Base-by-base conservation (phyloP, 2,113 vertebrate species). In the Passer domesticus region DNA sequence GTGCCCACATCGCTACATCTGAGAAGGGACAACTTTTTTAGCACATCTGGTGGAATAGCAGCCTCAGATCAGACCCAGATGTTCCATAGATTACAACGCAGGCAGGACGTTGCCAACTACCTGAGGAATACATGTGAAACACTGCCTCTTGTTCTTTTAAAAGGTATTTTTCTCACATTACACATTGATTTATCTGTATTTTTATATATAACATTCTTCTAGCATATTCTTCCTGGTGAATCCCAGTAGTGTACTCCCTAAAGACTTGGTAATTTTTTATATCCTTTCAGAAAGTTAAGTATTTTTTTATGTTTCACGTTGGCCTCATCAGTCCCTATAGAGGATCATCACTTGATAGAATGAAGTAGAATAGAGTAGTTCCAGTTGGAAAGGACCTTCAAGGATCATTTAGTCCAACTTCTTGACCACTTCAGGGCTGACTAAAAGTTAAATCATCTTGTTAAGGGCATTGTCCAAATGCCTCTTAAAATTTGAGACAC, bases 251-350 rank as follows among this genome's bases (percentile, higher is more conserved):
- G 43, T 58, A 22, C 11, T 79, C 23, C 30, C 31, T 41, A 33
- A 89, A 44, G 28, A 56, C 2, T 2, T 60, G 11, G 0, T n/a
- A 2, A 3, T 1, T 66, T 86, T 83, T 77, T 58, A 7, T 46
- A 46, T 53, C 18, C 23, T 69, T 52, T 64, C 2, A 4, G 43
- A 59, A 58, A 74, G 10, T 10, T 13, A 44, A 50, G 15, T 43
- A 37, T 11, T 88, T 80, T 80, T 91, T 92, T 47, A 25, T 25
- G 11, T 70, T 92, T 90, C 25, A 24, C 14, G 2, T 59, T 77
- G 52, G 33, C 12, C 8, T 81, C 31, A 37, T 63, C 0, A 1
- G 28, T 67, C 13, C 33, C 7, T 13, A 35, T 1, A 66, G 20
- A 74, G 15, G n/a, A 33, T 10, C 7, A n/a, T 39, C 4, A 64